Evolutionary conservation across 2,113 vertebrate genomes (phyloP), one percentile per base, ranked within the genome.

Genomic region (Urocolius indicus): DNA sequence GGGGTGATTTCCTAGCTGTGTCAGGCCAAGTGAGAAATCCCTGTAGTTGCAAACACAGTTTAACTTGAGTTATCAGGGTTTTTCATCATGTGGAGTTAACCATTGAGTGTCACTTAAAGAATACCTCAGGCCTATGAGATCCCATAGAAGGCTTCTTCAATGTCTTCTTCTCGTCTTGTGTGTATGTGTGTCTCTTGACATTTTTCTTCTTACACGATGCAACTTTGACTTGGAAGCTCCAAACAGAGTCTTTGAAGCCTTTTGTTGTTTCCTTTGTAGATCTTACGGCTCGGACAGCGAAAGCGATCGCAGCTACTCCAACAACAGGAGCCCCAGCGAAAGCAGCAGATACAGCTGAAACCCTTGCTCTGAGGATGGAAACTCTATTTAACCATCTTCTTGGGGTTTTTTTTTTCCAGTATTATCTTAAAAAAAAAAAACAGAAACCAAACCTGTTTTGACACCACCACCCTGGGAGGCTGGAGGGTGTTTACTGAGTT

Each of bases 261-360:
- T 68, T 89, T 46, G 6, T 46, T 85, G 36, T 58, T 58, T 7
- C 48, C 75, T 13, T 61, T 89, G 57, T 94, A 99, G 99, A 75
- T 99, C 99, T 8, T 99, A 98, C 1, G 98, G 98, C 79, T 99
- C 99, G 0, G 99, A 99, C 97, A 99, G 98, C 45, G 97, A 98
- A 87, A 98, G 98, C 13, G 98, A 98, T 26, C 98, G 98, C 96
- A 99, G 99, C 84, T 98, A 98, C 29, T 99, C 99, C 32, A 98
- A 98, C 91, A 98, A 94, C 51, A 98, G 99, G 43, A 99, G 99
- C 81, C 98, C 98, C 98, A 99, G 99, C 34, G 98, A 97, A 94
- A 99, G 99, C 98, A 99, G 99, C 93, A 97, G 99, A 94, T 99
- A 99, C 51, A 99, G 99, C 94, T 99, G 98, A 99, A 92, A 78